Evolutionary conservation across 2,113 vertebrate species (phyloP).

Genomic region (Sander vitreus): DNA sequence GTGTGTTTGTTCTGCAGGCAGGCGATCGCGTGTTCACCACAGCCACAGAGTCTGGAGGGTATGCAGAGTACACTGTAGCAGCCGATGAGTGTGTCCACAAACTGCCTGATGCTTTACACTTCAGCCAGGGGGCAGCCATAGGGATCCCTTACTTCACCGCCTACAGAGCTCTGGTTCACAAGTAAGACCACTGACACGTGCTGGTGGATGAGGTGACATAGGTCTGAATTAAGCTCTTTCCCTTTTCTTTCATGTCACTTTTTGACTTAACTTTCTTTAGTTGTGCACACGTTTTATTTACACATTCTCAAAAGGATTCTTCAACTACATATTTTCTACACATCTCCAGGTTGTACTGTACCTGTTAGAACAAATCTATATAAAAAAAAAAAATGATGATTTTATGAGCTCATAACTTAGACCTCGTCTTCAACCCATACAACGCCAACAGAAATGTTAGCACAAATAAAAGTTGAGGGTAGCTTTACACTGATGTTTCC

Average conservation of each 20-base stretch:
- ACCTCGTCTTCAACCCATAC: background rate
- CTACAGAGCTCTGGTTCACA: slow-evolving; percentile 92
- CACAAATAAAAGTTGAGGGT: too few species aligned
- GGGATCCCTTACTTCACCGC: slow-evolving; percentile 95
- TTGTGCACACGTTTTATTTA: background rate
- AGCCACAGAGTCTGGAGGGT: slow-evolving; percentile 88
- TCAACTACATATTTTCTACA: background rate
- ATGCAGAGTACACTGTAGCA: slow-evolving; percentile 90
- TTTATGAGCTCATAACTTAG: background rate
- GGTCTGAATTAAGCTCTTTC: too few species aligned
- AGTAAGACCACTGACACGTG: slow-evolving; percentile 79
- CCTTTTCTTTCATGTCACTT: background rate
- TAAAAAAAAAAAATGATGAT: too few species aligned
- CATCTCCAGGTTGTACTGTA: background rate
- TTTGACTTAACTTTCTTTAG: background rate
- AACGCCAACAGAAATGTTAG: too few species aligned
- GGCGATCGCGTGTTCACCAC: slow-evolving; percentile 92
- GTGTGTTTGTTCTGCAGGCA: slow-evolving; percentile 76
- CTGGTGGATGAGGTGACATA: background rate
- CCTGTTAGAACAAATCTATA: background rate
- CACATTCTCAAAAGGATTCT: background rate
- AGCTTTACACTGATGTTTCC: too few species aligned
- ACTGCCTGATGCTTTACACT: slow-evolving; percentile 87
- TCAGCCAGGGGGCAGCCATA: slow-evolving; percentile 90
- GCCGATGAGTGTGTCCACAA: slow-evolving; percentile 83